phyloP scores from a whole-genome alignment of 2,797 vertebrate genomes.

The Enteromius fasciolatus region DNA sequence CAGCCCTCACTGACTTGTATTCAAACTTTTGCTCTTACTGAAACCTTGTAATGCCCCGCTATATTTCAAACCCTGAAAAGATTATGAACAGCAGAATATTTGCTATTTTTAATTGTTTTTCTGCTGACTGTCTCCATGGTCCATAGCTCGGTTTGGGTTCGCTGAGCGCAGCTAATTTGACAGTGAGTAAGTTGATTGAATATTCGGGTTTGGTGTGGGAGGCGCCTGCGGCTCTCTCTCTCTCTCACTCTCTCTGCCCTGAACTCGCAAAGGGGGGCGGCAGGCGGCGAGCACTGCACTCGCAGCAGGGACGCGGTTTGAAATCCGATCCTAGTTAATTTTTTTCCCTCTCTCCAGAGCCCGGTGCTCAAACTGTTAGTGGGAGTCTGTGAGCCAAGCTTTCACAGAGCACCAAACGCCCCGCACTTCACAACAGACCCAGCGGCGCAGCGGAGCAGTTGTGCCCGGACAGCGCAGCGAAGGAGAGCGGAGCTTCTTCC shows the following conservation, averaged over 20 bases:
- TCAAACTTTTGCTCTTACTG: not conserved
- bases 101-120: slow-evolving; percentile 49
- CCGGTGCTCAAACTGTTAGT: slow-evolving; percentile 55
- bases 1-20: not conserved
- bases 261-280: slow-evolving; percentile 65
- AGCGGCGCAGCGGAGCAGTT: slow-evolving; percentile 67
- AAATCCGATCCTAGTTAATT: slow-evolving; percentile 66
- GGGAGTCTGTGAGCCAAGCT: slow-evolving; percentile 61
- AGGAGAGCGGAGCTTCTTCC: slow-evolving; percentile 20
- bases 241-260: slow-evolving; percentile 31
- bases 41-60: not conserved
- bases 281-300: slow-evolving; percentile 65
- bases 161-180: slow-evolving; percentile 55
- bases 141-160: slow-evolving; percentile 30
- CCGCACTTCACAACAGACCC: slow-evolving; percentile 65
- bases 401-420: slow-evolving; percentile 63
- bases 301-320: slow-evolving; percentile 65
- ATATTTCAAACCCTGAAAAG: not conserved
- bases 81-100: slow-evolving; percentile 14
- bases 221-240: slow-evolving; percentile 56
- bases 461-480: slow-evolving; percentile 53
- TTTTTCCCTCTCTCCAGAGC: slow-evolving; percentile 53
- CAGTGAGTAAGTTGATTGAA: slow-evolving; percentile 57
- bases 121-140: slow-evolving; percentile 31
- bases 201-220: slow-evolving; percentile 59